Base-by-base conservation (phyloP, 30 jellyfish, hydroid and myxozoan genomes). In the Sanderia malayensis region DNA sequence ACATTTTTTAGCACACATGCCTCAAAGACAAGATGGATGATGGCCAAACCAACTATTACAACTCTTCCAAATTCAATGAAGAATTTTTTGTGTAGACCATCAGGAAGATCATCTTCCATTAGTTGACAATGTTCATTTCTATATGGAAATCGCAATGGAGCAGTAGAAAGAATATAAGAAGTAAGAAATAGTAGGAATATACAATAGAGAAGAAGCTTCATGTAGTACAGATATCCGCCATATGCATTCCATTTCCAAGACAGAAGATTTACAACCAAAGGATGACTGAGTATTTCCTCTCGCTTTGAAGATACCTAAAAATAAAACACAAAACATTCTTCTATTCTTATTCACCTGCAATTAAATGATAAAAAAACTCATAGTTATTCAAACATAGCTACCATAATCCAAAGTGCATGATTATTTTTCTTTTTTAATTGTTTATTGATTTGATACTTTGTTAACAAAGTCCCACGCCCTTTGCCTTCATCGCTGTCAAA, bases 111-210 rank as follows among this genome's bases (percentile, higher is more conserved):
- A 26, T 70, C 67, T n/a, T 79, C 94, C 37, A 47, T 58, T 46
- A 89, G 44, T 20, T 77, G 83, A 33, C 97, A 89, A 70, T 89
- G 83, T 21, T 75, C 85, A 31, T 92, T 67, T 25, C 97, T 83
- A 45, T 61, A 89, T 1, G 97, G 97, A 45, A 33, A 82, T 33
- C 95, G 53, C 86, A 89, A 47, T n/a, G 95, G 97, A 22, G 97
- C 97, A 0, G 97, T 59, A 22, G 47, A 66, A 31, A 89, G n/a
- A 29, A 89, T 77, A 79, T 89, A 89, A 27, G 85, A 88, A 33
- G 97, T 74, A 9, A 89, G 71, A 53, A 76, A 89, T 24, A 68
- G 58, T 31, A 89, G 87, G 68, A 89, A 89, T 2, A 70, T 34
- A 46, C 80, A 55, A 67, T 89, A 89, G 7, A 89, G 60, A 23